Evolutionary conservation across 2,113 vertebrate genomes (phyloP).

Genomic region (Dicerorhinus sumatrensis): DNA sequence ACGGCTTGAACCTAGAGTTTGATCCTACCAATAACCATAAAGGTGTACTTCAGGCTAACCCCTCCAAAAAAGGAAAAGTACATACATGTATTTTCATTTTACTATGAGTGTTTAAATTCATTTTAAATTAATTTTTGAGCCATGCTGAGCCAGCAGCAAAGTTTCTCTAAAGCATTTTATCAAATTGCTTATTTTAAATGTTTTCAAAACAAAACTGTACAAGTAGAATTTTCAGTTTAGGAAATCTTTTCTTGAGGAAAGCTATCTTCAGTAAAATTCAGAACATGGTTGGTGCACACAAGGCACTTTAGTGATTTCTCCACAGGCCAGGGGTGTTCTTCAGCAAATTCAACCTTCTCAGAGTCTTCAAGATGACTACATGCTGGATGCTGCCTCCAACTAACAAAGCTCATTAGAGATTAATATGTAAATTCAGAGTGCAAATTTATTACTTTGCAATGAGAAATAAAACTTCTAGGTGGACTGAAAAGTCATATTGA

Average conservation of each 20-base stretch:
- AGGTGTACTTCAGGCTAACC: not conserved
- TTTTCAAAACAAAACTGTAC: not conserved
- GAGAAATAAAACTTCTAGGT: constrained; percentile 28
- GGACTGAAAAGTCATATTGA: not conserved
- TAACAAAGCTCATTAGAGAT: constrained; percentile 22
- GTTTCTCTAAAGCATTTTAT: not conserved
- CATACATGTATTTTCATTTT: not conserved
- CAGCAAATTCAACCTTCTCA: not conserved
- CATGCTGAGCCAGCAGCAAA: not conserved
- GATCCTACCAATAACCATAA: not conserved
- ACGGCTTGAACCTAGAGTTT: not conserved
- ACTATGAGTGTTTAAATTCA: not conserved
- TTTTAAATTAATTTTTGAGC: constrained; percentile 30
- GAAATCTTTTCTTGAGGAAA: not conserved
- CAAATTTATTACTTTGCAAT: constrained; percentile 28
- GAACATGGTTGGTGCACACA: not conserved
- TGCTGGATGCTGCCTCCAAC: not conserved
- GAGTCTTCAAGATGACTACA: not conserved
- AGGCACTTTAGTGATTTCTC: not conserved
- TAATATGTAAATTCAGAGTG: not conserved
- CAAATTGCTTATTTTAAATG: not conserved
- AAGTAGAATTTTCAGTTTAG: not conserved
- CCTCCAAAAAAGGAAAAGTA: not conserved
- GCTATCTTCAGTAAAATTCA: not conserved
- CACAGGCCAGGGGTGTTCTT: not conserved